Conservation (phyloP, 2,797 vertebrate species). For the Lagorchestes hirsutus region DNA sequence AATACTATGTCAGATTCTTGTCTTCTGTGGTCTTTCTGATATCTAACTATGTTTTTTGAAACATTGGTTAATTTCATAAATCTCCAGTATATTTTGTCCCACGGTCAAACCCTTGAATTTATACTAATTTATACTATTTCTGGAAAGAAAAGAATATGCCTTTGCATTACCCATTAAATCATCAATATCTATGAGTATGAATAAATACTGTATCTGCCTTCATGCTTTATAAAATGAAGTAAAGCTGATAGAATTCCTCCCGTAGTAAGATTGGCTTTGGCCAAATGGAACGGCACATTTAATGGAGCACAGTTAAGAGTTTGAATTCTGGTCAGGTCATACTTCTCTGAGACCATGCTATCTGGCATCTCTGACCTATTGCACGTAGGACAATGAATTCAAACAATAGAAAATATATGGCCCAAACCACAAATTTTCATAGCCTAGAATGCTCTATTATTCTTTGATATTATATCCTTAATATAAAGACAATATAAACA, state of each 20-base stretch:
- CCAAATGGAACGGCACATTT: too few relatives aligned
- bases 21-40: neutral
- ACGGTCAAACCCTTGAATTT: neutral
- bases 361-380: neutral
- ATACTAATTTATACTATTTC: neutral
- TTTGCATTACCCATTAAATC: too few relatives aligned
- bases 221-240: too few relatives aligned
- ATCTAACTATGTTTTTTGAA: conserved; percentile 11
- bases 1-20: neutral
- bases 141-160: neutral
- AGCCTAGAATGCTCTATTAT: neutral
- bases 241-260: too few relatives aligned
- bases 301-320: too few relatives aligned
- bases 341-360: neutral
- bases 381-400: neutral
- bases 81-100: neutral
- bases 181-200: too few relatives aligned
- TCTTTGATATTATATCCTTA: too few relatives aligned
- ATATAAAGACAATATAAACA: neutral
- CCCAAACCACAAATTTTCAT: neutral
- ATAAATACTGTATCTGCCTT: too few relatives aligned
- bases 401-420: neutral
- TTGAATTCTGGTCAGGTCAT: too few relatives aligned
- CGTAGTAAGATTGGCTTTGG: too few relatives aligned
- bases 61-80: neutral